Evolutionary conservation across 2,113 vertebrate genomes (phyloP), one percentile per base, ranked within the genome.

Genomic region (Xerus inauris): DNA sequence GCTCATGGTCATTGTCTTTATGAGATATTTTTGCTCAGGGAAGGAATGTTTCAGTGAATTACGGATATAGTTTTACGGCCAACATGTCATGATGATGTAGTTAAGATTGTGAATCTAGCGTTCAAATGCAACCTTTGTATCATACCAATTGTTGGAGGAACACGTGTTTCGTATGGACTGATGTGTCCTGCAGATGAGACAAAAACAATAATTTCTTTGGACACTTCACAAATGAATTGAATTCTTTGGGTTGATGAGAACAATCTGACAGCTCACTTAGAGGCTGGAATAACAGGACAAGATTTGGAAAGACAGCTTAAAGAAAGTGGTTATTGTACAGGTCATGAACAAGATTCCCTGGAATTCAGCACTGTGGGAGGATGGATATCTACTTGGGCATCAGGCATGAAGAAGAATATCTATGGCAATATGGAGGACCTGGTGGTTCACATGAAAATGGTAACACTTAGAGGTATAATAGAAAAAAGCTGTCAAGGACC

Each of bases 371-470:
- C 99, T 40, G 98, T 99, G 73, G 99, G 99, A 91, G 99, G 99
- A 96, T 99, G 99, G 99, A 99, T 99, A 93, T 99, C 99, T 94
- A 99, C 99, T 77, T 99, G 99, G 95, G 99, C 99, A 65, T 99
- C 99, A 32, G 99, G 99, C 98, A 99, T 99, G 99, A 99, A 99
- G 98, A 99, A 99, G 98, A 99, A 99, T 97, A 99, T 99, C 98
- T 99, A 99, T 79, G 99, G 99, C 98, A 99, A 99, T 98, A 99
- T 99, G 81, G 99, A 99, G 98, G 99, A 99, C 98, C 98, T 99
- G 99, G 99, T 99, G 95, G 97, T 99, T 98, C 99, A 99, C 97
- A 98, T 99, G 98, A 99, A 99, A 99, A 99, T 99, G 99, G 99
- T 99, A 98, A 99, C 99, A 95, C 99, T 99, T 96, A 99, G 98